phyloP scores from a whole-genome alignment of 2,888 invertebrate species.

The Melangyna quadrimaculata region DNA sequence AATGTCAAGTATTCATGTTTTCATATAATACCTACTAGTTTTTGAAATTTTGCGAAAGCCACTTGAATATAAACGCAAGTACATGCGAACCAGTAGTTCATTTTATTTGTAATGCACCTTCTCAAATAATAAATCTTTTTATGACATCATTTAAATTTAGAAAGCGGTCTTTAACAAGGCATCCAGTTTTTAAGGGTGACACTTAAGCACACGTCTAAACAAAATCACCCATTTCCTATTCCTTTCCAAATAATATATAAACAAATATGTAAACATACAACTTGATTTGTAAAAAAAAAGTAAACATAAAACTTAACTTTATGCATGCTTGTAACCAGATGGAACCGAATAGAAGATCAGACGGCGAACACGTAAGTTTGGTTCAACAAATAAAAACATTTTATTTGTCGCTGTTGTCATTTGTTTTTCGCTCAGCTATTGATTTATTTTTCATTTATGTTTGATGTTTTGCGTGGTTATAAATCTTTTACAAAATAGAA shows the following conservation, averaged over 20 bases:
- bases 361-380: slow-evolving; percentile 90
- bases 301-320: slow-evolving; percentile 50
- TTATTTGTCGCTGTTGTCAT: slow-evolving; percentile 31
- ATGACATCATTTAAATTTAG: too few species aligned
- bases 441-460: slow-evolving; percentile 16
- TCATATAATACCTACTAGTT: too few species aligned
- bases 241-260: background rate
- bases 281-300: background rate
- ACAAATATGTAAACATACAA: background rate
- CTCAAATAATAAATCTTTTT: too few species aligned
- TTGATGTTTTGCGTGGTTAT: background rate
- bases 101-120: too few species aligned
- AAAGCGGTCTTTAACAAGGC: too few species aligned
- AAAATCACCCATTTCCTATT: background rate
- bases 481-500: background rate
- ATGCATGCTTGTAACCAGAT: slow-evolving; percentile 82
- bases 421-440: slow-evolving; percentile 33
- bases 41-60: too few species aligned
- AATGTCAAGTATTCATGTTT: too few species aligned
- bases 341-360: slow-evolving; percentile 91
- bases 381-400: slow-evolving; percentile 36
- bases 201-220: background rate
- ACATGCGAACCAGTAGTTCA: too few species aligned
- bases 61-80: too few species aligned
- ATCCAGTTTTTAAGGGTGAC: too few species aligned